Conservation (phyloP, 1,140 invertebrate species). For the Drosophila pallidifrons region DNA sequence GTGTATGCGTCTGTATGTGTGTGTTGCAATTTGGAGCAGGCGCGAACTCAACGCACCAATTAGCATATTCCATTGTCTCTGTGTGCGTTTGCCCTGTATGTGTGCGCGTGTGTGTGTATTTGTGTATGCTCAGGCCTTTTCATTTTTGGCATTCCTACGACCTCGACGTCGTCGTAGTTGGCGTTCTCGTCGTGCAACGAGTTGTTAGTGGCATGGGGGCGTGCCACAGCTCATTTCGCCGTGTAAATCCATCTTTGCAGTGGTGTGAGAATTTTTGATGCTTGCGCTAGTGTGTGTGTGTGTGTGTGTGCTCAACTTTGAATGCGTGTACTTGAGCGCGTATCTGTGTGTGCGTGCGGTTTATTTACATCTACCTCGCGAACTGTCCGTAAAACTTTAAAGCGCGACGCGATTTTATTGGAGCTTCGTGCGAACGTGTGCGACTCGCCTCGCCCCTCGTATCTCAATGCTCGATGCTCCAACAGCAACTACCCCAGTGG, state of each 20-base stretch:
- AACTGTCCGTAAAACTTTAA: slow-evolving; percentile 80
- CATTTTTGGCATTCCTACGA: slow-evolving; percentile 70
- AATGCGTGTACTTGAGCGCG: slow-evolving; percentile 5
- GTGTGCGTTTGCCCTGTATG: slow-evolving; percentile 40
- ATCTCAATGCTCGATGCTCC: slow-evolving; percentile 40
- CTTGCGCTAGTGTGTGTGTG: slow-evolving; percentile 21
- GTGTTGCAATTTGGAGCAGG: slow-evolving; percentile 77
- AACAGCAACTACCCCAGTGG: slow-evolving; percentile 39
- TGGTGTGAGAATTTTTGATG: slow-evolving; percentile 57
- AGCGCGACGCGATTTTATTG: slow-evolving; percentile 81
- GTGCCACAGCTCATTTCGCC: slow-evolving; percentile 74
- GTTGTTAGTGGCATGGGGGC: slow-evolving; percentile 65
- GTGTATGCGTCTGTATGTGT: slow-evolving; percentile 1
- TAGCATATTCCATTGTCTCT: slow-evolving; percentile 84
- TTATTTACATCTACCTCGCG: slow-evolving; percentile 75
- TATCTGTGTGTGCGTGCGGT: slow-evolving; percentile 40
- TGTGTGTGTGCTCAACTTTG: slow-evolving; percentile 3
- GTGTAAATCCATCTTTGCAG: slow-evolving; percentile 43
- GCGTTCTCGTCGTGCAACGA: slow-evolving; percentile 51
- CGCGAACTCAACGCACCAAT: slow-evolving; percentile 83
- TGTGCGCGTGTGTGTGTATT: slow-evolving; percentile 17
- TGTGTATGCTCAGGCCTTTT: slow-evolving; percentile 56
- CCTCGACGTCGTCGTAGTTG: slow-evolving; percentile 39
- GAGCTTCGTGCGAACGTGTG: slow-evolving; percentile 66
- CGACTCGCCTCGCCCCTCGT: slow-evolving; percentile 39